Evolutionary conservation across 2,797 vertebrate genomes (phyloP).

Genomic region (Natrix natrix): DNA sequence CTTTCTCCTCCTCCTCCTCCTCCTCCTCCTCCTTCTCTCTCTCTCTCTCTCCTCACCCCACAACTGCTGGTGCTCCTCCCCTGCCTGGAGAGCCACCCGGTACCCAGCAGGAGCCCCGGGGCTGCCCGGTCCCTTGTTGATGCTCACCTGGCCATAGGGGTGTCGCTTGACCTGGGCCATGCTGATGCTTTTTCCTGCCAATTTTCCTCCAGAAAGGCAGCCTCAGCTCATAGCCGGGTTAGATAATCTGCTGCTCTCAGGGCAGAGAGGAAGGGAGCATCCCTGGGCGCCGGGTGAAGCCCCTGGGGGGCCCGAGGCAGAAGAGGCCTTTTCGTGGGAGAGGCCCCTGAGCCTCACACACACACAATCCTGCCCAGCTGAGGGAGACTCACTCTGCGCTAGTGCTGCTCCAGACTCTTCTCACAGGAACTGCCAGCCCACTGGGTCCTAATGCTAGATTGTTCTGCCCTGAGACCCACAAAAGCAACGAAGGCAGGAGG

Average conservation of each 20-base stretch:
- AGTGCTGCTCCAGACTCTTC: conserved; percentile 80
- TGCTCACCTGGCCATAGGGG: conserved; percentile 86
- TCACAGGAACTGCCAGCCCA: conserved; percentile 64
- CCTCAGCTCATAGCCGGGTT: conserved; percentile 56
- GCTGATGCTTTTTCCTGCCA: conserved; percentile 52
- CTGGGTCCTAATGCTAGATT: conserved; percentile 88
- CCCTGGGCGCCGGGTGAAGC: not conserved
- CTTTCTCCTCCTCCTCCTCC: not conserved
- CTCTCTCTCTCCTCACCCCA: accelerated
- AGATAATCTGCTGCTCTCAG: not conserved
- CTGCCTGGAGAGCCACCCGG: not conserved
- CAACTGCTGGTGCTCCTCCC: not conserved
- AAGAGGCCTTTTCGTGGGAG: conserved; percentile 40
- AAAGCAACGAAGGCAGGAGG: not conserved
- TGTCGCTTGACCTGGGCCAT: conserved; percentile 91
- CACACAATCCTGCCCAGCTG: conserved; percentile 74
- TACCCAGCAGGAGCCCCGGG: not conserved
- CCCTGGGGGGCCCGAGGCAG: not conserved
- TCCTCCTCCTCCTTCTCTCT: not conserved
- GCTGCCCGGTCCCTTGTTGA: not conserved
- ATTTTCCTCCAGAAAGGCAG: not conserved
- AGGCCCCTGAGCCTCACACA: conserved; percentile 50
- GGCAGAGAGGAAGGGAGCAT: not conserved
- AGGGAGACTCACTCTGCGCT: conserved; percentile 84
- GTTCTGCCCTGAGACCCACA: not conserved